phyloP scores from a whole-genome alignment of 2,113 vertebrate species.

The Apteryx owenii region DNA sequence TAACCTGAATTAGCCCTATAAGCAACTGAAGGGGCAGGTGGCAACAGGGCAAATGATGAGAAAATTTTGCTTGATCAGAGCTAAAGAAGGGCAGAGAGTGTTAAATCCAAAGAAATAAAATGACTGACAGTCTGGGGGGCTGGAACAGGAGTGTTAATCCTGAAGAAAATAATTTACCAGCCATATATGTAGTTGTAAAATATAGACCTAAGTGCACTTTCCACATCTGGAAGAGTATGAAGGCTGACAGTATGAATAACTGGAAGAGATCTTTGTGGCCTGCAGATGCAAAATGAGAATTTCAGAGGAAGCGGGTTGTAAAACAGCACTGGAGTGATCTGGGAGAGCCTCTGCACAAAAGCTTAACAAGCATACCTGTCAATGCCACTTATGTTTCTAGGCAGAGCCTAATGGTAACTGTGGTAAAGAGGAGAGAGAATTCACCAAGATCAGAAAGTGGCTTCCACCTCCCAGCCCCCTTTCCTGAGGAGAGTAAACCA shows the following conservation, averaged over 20 bases:
- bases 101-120: background rate
- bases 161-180: background rate
- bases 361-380: background rate
- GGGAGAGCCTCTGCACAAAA: background rate
- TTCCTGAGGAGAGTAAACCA: background rate
- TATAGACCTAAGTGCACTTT: background rate
- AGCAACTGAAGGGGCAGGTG: background rate
- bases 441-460: background rate
- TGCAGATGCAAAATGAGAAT: background rate
- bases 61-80: background rate
- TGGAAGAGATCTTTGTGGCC: background rate
- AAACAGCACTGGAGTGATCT: background rate
- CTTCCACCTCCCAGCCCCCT: background rate
- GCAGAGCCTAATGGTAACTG: background rate
- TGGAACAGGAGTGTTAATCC: background rate
- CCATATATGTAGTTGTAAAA: background rate
- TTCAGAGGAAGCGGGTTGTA: background rate
- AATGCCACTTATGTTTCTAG: background rate
- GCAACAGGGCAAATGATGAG: background rate
- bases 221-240: background rate
- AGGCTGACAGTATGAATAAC: background rate
- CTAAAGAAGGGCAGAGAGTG: accelerated
- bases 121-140: background rate
- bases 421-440: background rate
- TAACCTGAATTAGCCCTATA: background rate